Evolutionary conservation across 2,888 invertebrate genomes (phyloP).

Genomic region (Caenorhabditis japonica): DNA sequence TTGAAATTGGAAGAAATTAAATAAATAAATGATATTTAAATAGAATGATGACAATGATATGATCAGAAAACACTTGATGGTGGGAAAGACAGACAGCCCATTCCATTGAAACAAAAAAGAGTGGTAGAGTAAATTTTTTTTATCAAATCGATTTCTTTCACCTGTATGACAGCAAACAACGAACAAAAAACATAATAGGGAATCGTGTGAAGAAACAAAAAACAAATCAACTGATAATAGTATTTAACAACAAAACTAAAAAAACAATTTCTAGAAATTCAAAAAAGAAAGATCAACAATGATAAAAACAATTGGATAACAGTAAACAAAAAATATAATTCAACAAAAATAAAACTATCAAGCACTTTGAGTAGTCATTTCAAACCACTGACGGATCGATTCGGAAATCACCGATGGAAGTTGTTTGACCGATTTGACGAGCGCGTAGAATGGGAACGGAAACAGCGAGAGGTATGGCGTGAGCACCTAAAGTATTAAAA

Average conservation of each 20-base stretch:
- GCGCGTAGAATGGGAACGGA: constrained; percentile 97
- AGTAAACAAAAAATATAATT: constrained; percentile 10
- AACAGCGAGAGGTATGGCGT: constrained; percentile 90
- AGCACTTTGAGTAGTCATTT: constrained; percentile 80
- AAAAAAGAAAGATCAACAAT: constrained; percentile 25
- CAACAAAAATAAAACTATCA: constrained; percentile 29
- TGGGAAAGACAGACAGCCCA: constrained; percentile 11
- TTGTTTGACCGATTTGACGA: constrained; percentile 82
- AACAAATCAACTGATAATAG: constrained; percentile 5
- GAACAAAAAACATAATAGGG: constrained; percentile 3
- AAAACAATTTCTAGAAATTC: constrained; percentile 12
- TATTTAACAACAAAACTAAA: constrained; percentile 13
- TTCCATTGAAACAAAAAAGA: constrained; percentile 13
- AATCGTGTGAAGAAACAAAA: constrained; percentile 14
- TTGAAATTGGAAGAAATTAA: background rate
- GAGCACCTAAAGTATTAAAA: constrained; percentile 60
- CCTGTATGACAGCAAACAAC: constrained; percentile 7
- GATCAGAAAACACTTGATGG: constrained; percentile 6
- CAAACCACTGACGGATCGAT: constrained; percentile 98
- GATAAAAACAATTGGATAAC: constrained; percentile 18
- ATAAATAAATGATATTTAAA: too few relatives aligned
- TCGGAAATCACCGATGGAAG: constrained; percentile 93
- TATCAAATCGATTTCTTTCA: constrained; percentile 9
- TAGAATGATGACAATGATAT: too few relatives aligned
- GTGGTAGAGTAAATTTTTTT: too few relatives aligned